Conservation (phyloP, 2,797 vertebrate species). For the Myotis findleyi region DNA sequence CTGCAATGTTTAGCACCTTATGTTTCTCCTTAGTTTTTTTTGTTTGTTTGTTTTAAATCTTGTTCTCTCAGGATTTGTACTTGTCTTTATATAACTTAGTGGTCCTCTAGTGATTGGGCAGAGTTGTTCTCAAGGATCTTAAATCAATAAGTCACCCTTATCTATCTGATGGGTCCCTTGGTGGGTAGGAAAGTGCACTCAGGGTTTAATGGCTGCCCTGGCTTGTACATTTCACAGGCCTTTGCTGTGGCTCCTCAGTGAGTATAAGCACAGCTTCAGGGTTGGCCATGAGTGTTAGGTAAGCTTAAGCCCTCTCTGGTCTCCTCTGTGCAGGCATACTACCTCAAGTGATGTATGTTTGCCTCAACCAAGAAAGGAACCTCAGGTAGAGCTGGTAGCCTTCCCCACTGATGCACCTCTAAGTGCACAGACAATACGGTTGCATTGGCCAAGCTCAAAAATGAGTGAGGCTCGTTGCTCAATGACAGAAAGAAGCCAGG, state of each 20-base stretch:
- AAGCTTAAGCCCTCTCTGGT: background rate
- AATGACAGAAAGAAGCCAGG: background rate
- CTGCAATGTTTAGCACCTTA: background rate
- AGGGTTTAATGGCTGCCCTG: background rate
- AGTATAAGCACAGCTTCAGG: background rate
- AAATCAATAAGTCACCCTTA: background rate
- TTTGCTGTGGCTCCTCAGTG: background rate
- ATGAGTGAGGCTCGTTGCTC: background rate
- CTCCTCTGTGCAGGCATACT: background rate
- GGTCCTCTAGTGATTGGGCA: background rate
- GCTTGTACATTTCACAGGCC: background rate
- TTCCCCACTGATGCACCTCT: background rate
- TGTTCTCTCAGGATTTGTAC: background rate
- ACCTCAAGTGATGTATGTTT: background rate
- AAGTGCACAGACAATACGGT: background rate
- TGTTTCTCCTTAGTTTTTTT: background rate
- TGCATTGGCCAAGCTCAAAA: background rate
- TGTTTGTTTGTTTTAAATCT: background rate
- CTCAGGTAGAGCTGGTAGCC: no score
- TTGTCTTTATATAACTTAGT: background rate
- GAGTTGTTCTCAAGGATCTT: background rate
- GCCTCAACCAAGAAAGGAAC: background rate
- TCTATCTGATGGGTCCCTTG: background rate
- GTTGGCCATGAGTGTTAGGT: background rate
- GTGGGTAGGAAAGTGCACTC: background rate